phyloP scores from a whole-genome alignment of 2,888 invertebrate species.

The Pantelozetes paolii region DNA sequence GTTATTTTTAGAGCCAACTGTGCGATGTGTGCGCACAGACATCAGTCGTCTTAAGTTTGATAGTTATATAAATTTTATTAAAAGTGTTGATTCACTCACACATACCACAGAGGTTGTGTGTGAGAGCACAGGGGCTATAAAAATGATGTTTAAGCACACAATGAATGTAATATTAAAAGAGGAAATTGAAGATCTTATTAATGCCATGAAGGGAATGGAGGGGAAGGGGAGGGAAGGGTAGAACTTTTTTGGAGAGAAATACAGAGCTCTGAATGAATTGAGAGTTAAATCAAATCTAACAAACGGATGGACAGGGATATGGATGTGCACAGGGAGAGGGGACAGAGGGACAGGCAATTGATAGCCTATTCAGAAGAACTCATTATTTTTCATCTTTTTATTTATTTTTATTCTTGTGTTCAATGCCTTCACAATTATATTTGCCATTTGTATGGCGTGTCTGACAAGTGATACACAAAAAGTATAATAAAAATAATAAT shows the following conservation, averaged over 20 bases:
- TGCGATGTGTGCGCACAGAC: too few relatives aligned
- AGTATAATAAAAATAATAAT: background rate
- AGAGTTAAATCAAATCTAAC: background rate
- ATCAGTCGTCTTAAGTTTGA: too few relatives aligned
- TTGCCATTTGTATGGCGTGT: background rate
- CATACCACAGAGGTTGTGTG: background rate
- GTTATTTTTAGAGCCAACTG: too few relatives aligned
- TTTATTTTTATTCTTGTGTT: background rate
- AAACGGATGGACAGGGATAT: background rate
- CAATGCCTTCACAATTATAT: background rate
- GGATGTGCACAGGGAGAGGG: background rate
- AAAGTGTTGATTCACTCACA: too few relatives aligned
- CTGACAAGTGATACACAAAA: background rate
- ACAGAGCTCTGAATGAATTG: too few relatives aligned
- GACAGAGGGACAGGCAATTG: background rate
- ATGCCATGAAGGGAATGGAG: background rate
- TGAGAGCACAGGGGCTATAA: constrained; percentile 1
- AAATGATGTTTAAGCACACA: background rate
- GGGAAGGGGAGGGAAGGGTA: too few relatives aligned
- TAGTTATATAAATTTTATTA: too few relatives aligned
- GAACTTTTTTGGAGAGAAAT: too few relatives aligned
- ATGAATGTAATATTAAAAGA: background rate
- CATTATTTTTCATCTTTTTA: background rate
- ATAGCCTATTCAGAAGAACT: background rate
- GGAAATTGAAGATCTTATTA: background rate